Percentiles rank a stretch among this genome's conserved stretches.
Conservation (phyloP, 2,797 vertebrate species). For the Siniperca undulata region DNA sequence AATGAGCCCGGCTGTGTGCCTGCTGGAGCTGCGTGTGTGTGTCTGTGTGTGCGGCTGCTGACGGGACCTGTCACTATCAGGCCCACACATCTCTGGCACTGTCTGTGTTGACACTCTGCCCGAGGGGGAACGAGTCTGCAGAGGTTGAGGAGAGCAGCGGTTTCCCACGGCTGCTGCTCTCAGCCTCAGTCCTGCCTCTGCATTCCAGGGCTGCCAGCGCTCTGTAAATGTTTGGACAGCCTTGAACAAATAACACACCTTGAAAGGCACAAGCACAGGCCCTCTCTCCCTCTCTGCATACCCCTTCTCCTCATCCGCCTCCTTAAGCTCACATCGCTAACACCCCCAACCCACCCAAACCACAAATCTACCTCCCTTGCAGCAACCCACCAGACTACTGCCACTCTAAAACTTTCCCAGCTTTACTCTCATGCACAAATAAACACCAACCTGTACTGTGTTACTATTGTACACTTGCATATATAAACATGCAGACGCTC, state of each 20-base stretch:
- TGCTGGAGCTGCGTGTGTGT: constrained; percentile 64
- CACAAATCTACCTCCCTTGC: constrained; percentile 69
- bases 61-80: constrained; percentile 94
- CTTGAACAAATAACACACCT: constrained; percentile 99
- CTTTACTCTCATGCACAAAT: constrained; percentile 71
- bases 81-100: constrained; percentile 93
- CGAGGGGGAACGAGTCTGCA: constrained; percentile 90
- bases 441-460: constrained; percentile 66
- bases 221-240: constrained; percentile 99
- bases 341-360: constrained; percentile 69
- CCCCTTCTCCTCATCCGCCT: constrained; percentile 78
- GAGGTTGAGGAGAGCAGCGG: constrained; percentile 95
- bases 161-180: constrained; percentile 94
- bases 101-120: constrained; percentile 93
- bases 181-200: constrained; percentile 88
- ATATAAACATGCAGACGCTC: constrained; percentile 66
- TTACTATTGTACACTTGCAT: constrained; percentile 68
- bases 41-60: constrained; percentile 77
- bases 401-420: constrained; percentile 74
- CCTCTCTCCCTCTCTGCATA: constrained; percentile 76
- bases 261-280: constrained; percentile 91
- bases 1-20: constrained; percentile 82
- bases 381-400: constrained; percentile 54
- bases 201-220: constrained; percentile 94
- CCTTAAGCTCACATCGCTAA: constrained; percentile 76